Evolutionary conservation across 2,888 invertebrate genomes (phyloP).

Genomic region (Patella pellucida): DNA sequence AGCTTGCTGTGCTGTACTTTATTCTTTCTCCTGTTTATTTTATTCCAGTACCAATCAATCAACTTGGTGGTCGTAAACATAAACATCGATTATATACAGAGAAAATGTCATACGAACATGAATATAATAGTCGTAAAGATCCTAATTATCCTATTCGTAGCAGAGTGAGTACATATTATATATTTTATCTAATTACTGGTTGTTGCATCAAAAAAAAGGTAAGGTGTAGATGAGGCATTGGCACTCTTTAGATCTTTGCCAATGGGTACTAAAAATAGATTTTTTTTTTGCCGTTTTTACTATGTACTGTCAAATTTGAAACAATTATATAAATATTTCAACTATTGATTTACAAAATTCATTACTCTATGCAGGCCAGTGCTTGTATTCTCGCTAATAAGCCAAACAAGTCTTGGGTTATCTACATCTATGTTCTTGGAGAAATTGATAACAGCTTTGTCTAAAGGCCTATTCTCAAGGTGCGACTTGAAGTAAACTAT

Average conservation of each 20-base stretch:
- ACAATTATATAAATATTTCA: too few species aligned
- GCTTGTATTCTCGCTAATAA: too few species aligned
- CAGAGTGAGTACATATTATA: constrained; percentile 49
- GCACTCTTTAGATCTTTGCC: not conserved
- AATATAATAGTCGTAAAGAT: constrained; percentile 61
- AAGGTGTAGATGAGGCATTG: not conserved
- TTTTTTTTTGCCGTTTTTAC: not conserved
- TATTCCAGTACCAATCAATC: constrained; percentile 64
- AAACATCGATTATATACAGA: constrained; percentile 60
- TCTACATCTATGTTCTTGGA: too few species aligned
- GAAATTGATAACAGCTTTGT: too few species aligned
- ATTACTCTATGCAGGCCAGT: too few species aligned
- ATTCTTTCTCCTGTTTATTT: constrained; percentile 1
- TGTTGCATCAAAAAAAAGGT: not conserved
- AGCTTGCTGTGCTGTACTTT: not conserved
- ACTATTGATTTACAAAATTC: too few species aligned
- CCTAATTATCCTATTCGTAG: constrained; percentile 65
- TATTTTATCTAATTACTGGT: not conserved
- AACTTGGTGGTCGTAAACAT: constrained; percentile 51
- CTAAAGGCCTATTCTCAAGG: too few species aligned
- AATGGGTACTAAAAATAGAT: not conserved
- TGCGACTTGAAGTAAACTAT: too few species aligned
- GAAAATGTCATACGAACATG: constrained; percentile 66
- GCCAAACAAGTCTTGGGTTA: too few species aligned
- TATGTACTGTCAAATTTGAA: not conserved